Conservation (phyloP, 2,113 vertebrate genomes). For the Synchiropus splendidus region DNA sequence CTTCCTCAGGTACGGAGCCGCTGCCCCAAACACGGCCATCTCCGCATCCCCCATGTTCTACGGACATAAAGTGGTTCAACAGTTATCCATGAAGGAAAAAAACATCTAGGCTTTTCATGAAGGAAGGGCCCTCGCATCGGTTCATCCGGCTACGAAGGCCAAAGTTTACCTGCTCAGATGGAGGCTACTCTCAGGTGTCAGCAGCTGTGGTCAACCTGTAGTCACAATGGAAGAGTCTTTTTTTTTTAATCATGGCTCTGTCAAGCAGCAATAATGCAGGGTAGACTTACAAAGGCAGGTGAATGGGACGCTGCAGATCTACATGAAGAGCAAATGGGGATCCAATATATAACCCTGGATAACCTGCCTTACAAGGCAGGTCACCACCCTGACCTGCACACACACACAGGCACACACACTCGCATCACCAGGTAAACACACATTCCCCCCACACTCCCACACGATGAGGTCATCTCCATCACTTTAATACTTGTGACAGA, state of each 20-base stretch:
- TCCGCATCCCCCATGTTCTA: conserved; percentile 71
- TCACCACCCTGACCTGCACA: conserved; percentile 39
- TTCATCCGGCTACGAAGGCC: no score
- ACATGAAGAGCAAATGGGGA: conserved; percentile 26
- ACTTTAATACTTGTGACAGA: conserved; percentile 36
- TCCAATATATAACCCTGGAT: conserved; percentile 64
- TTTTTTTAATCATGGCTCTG: no score
- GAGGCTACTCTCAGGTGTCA: no score
- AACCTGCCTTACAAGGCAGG: conserved; percentile 58
- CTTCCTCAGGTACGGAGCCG: conserved; percentile 75
- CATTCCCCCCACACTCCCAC: conserved; percentile 4
- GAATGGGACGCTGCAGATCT: conserved; percentile 33
- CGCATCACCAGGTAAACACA: conserved; percentile 15
- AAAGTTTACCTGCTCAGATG: no score
- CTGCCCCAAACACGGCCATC: conserved; percentile 72
- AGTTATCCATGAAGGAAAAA: no score
- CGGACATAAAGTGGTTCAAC: no score
- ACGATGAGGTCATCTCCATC: conserved; percentile 17
- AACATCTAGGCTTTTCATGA: no score
- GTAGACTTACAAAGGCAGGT: conserved; percentile 45
- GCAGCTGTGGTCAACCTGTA: no score
- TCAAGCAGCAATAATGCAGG: background rate
- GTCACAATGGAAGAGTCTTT: no score
- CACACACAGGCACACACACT: conserved; percentile 14
- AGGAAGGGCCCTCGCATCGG: no score